phyloP scores from a whole-genome alignment of 2,113 vertebrate species.

The Balaenoptera acutorostrata region DNA sequence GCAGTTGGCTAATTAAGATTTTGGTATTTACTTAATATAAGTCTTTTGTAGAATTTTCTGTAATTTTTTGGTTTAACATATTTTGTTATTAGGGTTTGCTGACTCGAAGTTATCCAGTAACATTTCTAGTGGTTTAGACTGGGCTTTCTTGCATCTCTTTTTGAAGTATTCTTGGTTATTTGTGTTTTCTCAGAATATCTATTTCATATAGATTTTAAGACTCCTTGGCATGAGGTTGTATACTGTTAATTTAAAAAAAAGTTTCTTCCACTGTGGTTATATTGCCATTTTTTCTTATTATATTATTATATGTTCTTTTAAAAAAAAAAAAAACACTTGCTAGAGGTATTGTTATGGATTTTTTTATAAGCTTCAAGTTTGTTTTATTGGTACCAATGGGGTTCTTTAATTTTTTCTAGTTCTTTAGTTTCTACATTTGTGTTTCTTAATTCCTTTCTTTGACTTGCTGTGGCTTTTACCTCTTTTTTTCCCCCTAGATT shows the following conservation, averaged over 20 bases:
- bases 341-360: neutral
- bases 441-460: neutral
- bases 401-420: neutral
- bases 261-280: neutral
- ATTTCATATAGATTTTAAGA: neutral
- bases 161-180: neutral
- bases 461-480: neutral
- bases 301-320: neutral
- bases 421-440: neutral
- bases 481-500: neutral
- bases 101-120: neutral
- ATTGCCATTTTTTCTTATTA: neutral
- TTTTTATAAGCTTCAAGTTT: neutral
- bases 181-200: neutral
- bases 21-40: neutral
- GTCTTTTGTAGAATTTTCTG: neutral
- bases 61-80: neutral
- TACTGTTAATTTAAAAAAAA: neutral
- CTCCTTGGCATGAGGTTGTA: neutral
- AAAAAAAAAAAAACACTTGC: neutral
- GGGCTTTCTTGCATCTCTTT: neutral
- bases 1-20: neutral
- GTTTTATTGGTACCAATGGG: neutral
- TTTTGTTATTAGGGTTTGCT: neutral
- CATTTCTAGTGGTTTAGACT: neutral